Base-by-base conservation (phyloP, 2,888 invertebrate genomes). In the Incurvaria masculella region DNA sequence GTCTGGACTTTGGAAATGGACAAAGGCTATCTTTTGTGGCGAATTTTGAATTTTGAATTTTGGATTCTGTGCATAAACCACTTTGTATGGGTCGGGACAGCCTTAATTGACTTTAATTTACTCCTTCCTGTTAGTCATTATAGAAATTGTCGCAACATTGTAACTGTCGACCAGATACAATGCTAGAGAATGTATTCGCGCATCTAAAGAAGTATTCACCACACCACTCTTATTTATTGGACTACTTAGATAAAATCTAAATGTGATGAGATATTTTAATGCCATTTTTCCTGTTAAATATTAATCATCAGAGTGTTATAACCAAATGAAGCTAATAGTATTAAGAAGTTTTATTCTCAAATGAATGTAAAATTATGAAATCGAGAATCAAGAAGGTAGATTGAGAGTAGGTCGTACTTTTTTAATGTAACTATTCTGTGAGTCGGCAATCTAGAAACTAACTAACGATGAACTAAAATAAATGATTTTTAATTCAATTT, bases 281-380 rank as follows among this genome's bases (percentile, higher is more conserved):
- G 74, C 73, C 74, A 74, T 74, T 73, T 72, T 73, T 68, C 65
- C 68, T 69, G 62, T 70, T 68, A 69, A 70, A 68, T 67, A 68
- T 69, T 72, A 71, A 66, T 69, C 68, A 69, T 66, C 61, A 63
- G 68, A 63, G 62, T 68, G 73, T 68, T 73, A 65, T 76, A 76
- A 76, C 76, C 75, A 74, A 78, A 76, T 72, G 69, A 75, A 69
- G 72, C 74, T 74, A 71, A 66, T 70, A 71, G 68, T 47, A 58
- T 58, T 75, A 73, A 72, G 69, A 68, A 68, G 70, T 73, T 74
- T 72, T 70, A 72, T 69, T 69, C 68, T 65, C 60, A 33, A 33
- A 33, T 33, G 33, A 33, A 33, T 23, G 10, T 33, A n/a, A n/a
- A 33, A 33, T 33, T 33, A 33, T 33, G 11, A 33, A n/a, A 33